These are phyloP conservation scores for Lepeophtheirus salmonis DNA, from an alignment of 1,140 invertebrate genomes.

Conservation along the genomic window DNA sequence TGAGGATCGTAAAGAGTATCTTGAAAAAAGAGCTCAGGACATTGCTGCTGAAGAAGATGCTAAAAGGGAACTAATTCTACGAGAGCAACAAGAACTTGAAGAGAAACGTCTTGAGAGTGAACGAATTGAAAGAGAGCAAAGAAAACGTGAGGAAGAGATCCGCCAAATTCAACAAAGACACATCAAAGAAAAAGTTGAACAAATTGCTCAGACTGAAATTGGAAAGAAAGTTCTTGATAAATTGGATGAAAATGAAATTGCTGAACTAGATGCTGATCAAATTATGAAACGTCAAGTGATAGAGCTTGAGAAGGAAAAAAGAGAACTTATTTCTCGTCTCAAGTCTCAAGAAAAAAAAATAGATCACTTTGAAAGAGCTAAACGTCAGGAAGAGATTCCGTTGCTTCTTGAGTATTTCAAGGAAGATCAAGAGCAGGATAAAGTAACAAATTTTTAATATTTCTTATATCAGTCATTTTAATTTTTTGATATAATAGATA, in stretches of 20 bases:
- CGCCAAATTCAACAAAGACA: slow-evolving; percentile 50
- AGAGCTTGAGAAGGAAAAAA: slow-evolving; percentile 67
- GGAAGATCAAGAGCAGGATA: slow-evolving; percentile 59
- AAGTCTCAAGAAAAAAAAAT: slow-evolving; percentile 86
- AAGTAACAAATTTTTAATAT: no score
- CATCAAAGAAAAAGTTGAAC: slow-evolving; percentile 70
- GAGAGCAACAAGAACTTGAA: slow-evolving; percentile 52
- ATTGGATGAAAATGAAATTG: slow-evolving; percentile 57
- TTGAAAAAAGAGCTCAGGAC: slow-evolving; percentile 72
- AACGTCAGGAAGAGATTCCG: slow-evolving; percentile 79
- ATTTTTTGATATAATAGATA: no score
- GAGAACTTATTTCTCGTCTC: slow-evolving; percentile 63
- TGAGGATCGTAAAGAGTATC: slow-evolving; percentile 81
- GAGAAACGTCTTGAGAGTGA: slow-evolving; percentile 74
- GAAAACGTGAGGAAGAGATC: slow-evolving; percentile 48
- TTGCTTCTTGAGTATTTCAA: slow-evolving; percentile 38
- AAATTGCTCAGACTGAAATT: slow-evolving; percentile 67
- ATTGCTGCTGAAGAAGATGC: slow-evolving; percentile 65
- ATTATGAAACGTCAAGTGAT: slow-evolving; percentile 51
- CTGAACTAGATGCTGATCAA: slow-evolving; percentile 37
- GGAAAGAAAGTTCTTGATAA: slow-evolving; percentile 77
- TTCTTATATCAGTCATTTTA: background rate
- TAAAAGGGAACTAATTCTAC: slow-evolving; percentile 57
- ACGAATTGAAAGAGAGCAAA: slow-evolving; percentile 41
- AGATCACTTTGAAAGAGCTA: slow-evolving; percentile 81